Evolutionary conservation across 2,113 vertebrate genomes (phyloP), one percentile per base, ranked within the genome.

Genomic region (Chaetura pelagica): DNA sequence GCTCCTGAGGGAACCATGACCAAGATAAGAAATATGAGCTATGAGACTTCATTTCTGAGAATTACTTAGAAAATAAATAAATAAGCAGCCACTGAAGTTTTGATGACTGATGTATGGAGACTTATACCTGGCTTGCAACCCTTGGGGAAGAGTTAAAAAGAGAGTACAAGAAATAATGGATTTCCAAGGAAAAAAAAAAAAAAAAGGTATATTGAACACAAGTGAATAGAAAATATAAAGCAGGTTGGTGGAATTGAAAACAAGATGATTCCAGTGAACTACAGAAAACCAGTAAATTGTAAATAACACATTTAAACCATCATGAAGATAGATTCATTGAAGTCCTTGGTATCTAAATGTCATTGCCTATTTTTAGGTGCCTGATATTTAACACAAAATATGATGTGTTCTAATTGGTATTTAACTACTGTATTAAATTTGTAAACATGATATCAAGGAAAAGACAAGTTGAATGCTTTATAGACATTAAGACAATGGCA

Each of bases 361-460:
- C 95, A 92, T 64, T 69, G 38, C 84, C 91, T 83, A 90, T 82
- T 89, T 96, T 95, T 93, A 94, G 86, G 42, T 44, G 64, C 6
- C 80, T 97, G 93, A 44, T 90, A 97, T 97, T 97, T 96, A 91
- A 78, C 64, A 97, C 62, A 79, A 94, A 95, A 94, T 92, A 83
- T 64, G 92, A 96, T 89, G 93, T 88, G 81, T 35, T 84, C 89
- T 96, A 97, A 97, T 96, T 97, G 94, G 94, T 95, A 96, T 95
- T 96, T 95, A 95, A 96, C 87, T 91, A 94, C 87, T 71, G 49
- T 85, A 89, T 97, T 95, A 82, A 80, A 91, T 96, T 92, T 96
- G 83, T 96, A 95, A 96, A 97, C 76, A 91, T 4, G 51, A 88
- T 83, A 84, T 69, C 88, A 93, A 96, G 66, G 84, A 91, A 84